Evolutionary conservation across 2,888 invertebrate species (phyloP), one percentile per base, ranked within the genome.

Genomic region (Malachius bipustulatus): DNA sequence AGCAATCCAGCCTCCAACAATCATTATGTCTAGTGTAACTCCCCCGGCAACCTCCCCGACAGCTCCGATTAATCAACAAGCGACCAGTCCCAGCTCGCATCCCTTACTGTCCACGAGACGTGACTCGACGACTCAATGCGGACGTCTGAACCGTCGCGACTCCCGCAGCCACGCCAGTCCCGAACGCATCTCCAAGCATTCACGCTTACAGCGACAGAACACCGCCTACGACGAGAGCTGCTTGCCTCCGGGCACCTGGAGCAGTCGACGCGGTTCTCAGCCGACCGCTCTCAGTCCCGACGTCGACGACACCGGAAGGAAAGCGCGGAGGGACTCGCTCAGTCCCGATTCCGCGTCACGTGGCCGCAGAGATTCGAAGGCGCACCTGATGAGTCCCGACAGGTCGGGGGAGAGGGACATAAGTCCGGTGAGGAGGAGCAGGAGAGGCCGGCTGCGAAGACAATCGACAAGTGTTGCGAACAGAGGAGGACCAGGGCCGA

Each of bases 161-260:
- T 79, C 78, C 2, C 66, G 79, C 42, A 66, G 67, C 4, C 68
- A 71, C 34, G 75, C 75, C 0, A 77, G 77, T 53, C 79, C 78
- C 1, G 78, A 78, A 47, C 63, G 77, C 28, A 38, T 50, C 9
- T 49, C 43, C 29, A 57, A 57, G 37, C 47, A 57, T 16, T 59
- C 57, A 1, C 70, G 84, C 35, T 65, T 89, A 32, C 84, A 85
- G 54, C 70, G 90, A 16, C 90, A 90, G 62, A 84, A 85, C 11
- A 88, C 89, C 4, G 84, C 88, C 24, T 87, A 84, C 54, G 90
- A 90, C 62, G 89, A 90, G 59, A 80, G 82, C 26, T 75, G 71
- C 47, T 70, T 83, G 34, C 83, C 83, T 1, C 77, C 77, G 14
- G 74, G 73, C 16, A 56, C 56, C 4, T 66, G 67, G 4, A 67